Conservation (phyloP, 2,888 invertebrate genomes). For the Eupithecia exiguata region DNA sequence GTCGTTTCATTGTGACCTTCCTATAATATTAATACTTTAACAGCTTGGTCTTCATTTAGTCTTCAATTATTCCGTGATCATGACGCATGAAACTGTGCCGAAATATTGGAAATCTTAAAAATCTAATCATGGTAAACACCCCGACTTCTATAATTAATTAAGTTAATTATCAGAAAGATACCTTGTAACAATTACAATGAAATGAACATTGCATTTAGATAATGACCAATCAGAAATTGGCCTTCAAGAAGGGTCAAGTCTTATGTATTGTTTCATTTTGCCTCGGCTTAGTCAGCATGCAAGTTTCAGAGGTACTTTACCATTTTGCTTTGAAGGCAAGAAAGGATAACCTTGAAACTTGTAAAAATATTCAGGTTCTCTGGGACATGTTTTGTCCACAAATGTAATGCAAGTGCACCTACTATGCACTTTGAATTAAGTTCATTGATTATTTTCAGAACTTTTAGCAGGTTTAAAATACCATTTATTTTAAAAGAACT, state of each 20-base stretch:
- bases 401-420: not conserved
- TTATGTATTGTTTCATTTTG: constrained; percentile 25
- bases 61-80: too few relatives aligned
- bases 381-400: not conserved
- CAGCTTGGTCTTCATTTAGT: too few relatives aligned
- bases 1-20: too few relatives aligned
- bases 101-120: too few relatives aligned
- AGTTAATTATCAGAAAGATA: not conserved
- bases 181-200: constrained; percentile 29
- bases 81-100: too few relatives aligned
- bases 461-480: too few relatives aligned
- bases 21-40: too few relatives aligned
- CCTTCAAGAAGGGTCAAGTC: constrained; percentile 13
- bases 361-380: not conserved
- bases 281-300: constrained; percentile 13
- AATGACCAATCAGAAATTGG: constrained; percentile 19
- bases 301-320: constrained; percentile 13
- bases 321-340: not conserved
- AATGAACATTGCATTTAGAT: constrained; percentile 19
- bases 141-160: too few relatives aligned
- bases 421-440: too few relatives aligned
- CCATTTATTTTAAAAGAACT: too few relatives aligned
- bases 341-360: constrained; percentile 1
- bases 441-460: too few relatives aligned
- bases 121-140: too few relatives aligned